Evolutionary conservation across 2,888 invertebrate species (phyloP).

Genomic region (Corbicula japonica): DNA sequence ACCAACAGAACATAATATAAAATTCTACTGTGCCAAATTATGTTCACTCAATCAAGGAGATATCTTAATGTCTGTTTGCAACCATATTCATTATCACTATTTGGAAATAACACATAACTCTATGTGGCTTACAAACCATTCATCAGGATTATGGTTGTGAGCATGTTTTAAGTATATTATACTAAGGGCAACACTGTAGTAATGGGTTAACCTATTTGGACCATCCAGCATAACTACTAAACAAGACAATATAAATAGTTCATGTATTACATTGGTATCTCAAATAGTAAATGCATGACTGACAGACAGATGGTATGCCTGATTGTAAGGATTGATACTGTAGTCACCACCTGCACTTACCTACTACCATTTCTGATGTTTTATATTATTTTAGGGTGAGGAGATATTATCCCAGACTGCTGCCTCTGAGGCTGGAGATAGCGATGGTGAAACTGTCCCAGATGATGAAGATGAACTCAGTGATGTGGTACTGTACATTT

Average conservation of each 20-base stretch:
- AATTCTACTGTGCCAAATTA: neutral
- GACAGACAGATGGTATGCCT: neutral
- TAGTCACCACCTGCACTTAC: neutral
- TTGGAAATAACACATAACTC: too few relatives aligned
- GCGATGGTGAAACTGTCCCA: slow-evolving; percentile 61
- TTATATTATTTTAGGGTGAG: slow-evolving; percentile 70
- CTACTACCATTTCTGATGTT: neutral
- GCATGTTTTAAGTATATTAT: too few relatives aligned
- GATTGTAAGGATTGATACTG: too few relatives aligned
- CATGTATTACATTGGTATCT: neutral
- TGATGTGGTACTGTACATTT: slow-evolving; percentile 73
- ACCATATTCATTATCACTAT: too few relatives aligned
- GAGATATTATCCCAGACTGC: slow-evolving; percentile 78
- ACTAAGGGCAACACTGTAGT: too few relatives aligned
- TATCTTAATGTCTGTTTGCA: neutral
- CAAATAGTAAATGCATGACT: neutral
- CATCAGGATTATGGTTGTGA: too few relatives aligned
- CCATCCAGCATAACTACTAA: neutral
- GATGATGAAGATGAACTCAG: slow-evolving; percentile 73
- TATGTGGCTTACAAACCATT: too few relatives aligned
- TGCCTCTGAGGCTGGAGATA: slow-evolving; percentile 58
- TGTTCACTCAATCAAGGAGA: neutral
- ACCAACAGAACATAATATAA: neutral
- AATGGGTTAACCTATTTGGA: neutral
- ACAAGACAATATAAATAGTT: neutral